Evolutionary conservation across 2,888 invertebrate genomes (phyloP).

Genomic region (Meteorus colon): DNA sequence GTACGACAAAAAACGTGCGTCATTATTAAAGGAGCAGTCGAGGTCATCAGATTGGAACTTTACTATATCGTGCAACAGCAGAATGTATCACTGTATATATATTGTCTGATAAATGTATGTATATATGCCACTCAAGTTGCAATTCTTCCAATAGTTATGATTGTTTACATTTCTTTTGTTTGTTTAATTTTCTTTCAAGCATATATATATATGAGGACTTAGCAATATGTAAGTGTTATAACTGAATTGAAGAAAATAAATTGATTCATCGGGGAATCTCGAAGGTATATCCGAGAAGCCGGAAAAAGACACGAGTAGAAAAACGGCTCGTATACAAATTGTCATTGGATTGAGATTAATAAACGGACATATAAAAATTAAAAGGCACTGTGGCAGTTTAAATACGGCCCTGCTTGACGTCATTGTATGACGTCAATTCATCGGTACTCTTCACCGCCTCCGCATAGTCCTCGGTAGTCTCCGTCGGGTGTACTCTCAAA

Average conservation of each 20-base stretch:
- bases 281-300: background rate
- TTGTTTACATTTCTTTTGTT: background rate
- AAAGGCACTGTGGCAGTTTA: constrained; percentile 51
- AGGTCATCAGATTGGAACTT: constrained; percentile 31
- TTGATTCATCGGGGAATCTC: background rate
- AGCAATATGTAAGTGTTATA: background rate
- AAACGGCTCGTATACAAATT: background rate
- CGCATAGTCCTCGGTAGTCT: constrained; percentile 24
- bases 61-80: constrained; percentile 13
- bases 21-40: constrained; percentile 52
- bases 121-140: background rate
- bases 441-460: constrained; percentile 33
- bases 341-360: constrained; percentile 1
- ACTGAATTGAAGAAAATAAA: background rate
- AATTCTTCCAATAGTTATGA: background rate
- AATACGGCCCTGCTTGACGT: constrained; percentile 68
- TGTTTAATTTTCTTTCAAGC: background rate
- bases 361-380: background rate
- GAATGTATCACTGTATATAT: no score
- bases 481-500: background rate
- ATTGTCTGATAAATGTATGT: background rate
- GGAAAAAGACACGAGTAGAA: background rate
- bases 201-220: background rate
- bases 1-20: constrained; percentile 53
- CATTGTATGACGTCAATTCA: constrained; percentile 68